These are phyloP conservation scores for Psilanteris sp. DNA, from an alignment of 1,140 invertebrate species.

Conservation along the genomic window DNA sequence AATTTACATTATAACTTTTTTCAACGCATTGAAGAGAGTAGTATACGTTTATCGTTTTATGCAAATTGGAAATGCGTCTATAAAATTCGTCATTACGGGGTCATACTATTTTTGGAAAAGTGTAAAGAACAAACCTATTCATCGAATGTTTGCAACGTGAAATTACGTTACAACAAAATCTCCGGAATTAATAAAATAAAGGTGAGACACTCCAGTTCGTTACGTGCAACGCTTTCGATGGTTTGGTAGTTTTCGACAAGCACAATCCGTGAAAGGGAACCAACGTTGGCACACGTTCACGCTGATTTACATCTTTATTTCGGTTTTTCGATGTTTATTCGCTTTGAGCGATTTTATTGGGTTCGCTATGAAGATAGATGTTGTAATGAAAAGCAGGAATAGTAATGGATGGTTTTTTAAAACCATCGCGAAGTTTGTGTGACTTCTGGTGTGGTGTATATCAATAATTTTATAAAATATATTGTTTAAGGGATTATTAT, in stretches of 20 bases:
- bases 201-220: constrained; percentile 3
- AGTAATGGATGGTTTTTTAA: constrained; percentile 27
- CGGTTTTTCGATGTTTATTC: constrained; percentile 33
- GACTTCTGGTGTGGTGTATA: too few relatives aligned
- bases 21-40: too few relatives aligned
- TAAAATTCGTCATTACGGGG: too few relatives aligned
- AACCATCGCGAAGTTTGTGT: too few relatives aligned
- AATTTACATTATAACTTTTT: too few relatives aligned
- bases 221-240: neutral
- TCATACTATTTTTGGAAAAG: too few relatives aligned
- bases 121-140: too few relatives aligned
- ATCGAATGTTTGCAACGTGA: neutral
- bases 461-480: too few relatives aligned
- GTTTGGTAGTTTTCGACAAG: constrained; percentile 12
- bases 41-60: too few relatives aligned
- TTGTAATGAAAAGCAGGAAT: constrained; percentile 25
- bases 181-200: constrained; percentile 18
- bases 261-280: constrained; percentile 8
- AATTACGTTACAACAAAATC: constrained; percentile 7
- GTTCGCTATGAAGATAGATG: constrained; percentile 29
- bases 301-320: constrained; percentile 43
- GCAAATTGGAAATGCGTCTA: constrained; percentile 6
- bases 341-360: constrained; percentile 30
- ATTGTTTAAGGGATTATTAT: too few relatives aligned
- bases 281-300: neutral